Conservation (phyloP, 92 coral and sea anemone genomes). For the Ricordea florida region DNA sequence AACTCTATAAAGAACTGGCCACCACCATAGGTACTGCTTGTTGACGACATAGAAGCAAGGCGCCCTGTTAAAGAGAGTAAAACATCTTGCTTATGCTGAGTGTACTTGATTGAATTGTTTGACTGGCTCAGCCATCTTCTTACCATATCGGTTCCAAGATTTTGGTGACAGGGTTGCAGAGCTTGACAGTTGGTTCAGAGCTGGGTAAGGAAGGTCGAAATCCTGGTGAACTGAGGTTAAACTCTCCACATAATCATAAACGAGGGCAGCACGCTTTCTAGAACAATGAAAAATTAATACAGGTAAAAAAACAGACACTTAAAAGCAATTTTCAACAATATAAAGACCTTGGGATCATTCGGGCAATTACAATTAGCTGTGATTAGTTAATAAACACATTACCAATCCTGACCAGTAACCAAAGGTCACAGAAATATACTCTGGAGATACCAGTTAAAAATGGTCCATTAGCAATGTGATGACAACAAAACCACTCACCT, state of each 20-base stretch:
- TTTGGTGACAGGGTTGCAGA: constrained; percentile 52
- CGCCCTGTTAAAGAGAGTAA: constrained; percentile 43
- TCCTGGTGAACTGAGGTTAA: constrained; percentile 61
- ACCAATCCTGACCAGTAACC: too few species aligned
- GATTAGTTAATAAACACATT: too few species aligned
- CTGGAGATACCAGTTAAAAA: too few species aligned
- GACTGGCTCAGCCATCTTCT: not conserved
- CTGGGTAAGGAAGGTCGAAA: constrained; percentile 78
- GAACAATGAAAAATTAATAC: not conserved
- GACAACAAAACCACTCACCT: constrained; percentile 51
- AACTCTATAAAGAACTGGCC: constrained; percentile 53
- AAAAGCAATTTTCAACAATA: not conserved
- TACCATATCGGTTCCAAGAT: constrained; percentile 23
- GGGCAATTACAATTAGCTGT: too few species aligned
- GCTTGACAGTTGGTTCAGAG: constrained; percentile 45
- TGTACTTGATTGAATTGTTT: too few species aligned
- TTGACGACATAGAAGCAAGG: constrained; percentile 63
- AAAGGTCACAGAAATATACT: too few species aligned
- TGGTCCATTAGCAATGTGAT: too few species aligned
- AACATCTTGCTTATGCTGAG: too few species aligned
- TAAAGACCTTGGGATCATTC: too few species aligned
- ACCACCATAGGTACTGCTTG: constrained; percentile 59
- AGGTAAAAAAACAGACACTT: not conserved
- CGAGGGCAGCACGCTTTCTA: constrained; percentile 81
- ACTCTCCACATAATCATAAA: constrained; percentile 70